Evolutionary conservation across 2,113 vertebrate genomes (phyloP), one percentile per base, ranked within the genome.

Genomic region (Oceanites oceanicus): DNA sequence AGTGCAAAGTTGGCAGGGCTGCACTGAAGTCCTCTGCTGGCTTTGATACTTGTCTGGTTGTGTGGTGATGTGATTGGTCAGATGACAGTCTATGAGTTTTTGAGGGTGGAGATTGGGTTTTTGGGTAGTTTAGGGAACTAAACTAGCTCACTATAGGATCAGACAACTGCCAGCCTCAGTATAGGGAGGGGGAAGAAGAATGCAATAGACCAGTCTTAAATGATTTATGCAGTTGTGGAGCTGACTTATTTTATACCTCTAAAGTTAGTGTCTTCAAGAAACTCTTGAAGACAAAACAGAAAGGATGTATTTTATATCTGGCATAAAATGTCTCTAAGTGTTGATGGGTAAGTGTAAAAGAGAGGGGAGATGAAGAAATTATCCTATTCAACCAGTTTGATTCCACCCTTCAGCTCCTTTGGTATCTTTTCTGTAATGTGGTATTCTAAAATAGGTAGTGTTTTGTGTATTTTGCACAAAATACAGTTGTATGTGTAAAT

Each of bases 401-500:
- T 86, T 88, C 5, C 27, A 47, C 4, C 7, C 15, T 77, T 91
- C 45, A 59, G 22, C 42, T 92, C 32, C 40, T 78, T 65, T 56
- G 23, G 22, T 85, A 15, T 72, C 36, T 59, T 93, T 88, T 84
- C 40, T 66, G 10, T 83, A 52, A 34, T 6, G 44, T 2, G 9
- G 13, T 26, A 38, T 80, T 70, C 34, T 56, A 42, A 84, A 89
- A 49, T 53, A 26, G 3, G 6, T 45, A 36, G 12, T 34, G 13
- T 61, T 75, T 65, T 75, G 32, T 86, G n/a, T 40, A 8, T 83
- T 76, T 86, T 61, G 25, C 50, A 38, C 50, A 66, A 74, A 86
- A 59, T 86, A 19, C 0, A 0, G 74, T 70, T 77, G 15, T 59
- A 13, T 59, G 23, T 1, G 0, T 44, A 4, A 38, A 38, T 62